Percentiles rank a stretch among this genome's conserved stretches.
Conservation (phyloP, 2,113 vertebrate genomes). For the Cyprinodon brontotheroides region DNA sequence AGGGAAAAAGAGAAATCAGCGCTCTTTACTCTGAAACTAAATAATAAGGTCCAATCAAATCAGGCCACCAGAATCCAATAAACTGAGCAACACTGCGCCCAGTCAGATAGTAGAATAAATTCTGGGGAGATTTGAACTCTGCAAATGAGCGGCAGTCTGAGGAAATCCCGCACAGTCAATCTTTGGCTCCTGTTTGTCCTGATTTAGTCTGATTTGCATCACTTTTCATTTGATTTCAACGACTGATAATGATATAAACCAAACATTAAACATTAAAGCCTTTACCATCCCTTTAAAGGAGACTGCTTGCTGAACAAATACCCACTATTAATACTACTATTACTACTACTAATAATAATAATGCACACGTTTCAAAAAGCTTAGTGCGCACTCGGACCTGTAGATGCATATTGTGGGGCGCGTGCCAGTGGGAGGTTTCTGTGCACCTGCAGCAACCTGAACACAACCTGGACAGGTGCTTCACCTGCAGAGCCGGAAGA, state of each 20-base stretch:
- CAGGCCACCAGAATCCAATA: neutral
- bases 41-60: neutral
- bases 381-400: too few species aligned
- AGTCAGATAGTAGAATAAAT: neutral
- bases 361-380: too few species aligned
- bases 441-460: neutral
- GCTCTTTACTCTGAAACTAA: neutral
- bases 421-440: neutral
- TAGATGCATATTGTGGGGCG: too few species aligned
- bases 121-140: neutral
- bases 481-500: neutral
- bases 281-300: too few species aligned
- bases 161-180: neutral
- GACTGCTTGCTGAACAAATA: too few species aligned
- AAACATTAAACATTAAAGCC: neutral
- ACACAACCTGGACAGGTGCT: neutral
- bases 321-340: too few species aligned
- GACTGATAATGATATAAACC: slow-evolving; percentile 65
- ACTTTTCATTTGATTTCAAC: slow-evolving; percentile 53
- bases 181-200: slow-evolving; percentile 9
- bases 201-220: slow-evolving; percentile 47
- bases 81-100: slow-evolving; percentile 1
- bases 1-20: neutral
- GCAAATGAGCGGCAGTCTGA: neutral
- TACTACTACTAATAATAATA: neutral